Conservation (phyloP, 2,888 invertebrate genomes). For the Hypercompe scribonia region DNA sequence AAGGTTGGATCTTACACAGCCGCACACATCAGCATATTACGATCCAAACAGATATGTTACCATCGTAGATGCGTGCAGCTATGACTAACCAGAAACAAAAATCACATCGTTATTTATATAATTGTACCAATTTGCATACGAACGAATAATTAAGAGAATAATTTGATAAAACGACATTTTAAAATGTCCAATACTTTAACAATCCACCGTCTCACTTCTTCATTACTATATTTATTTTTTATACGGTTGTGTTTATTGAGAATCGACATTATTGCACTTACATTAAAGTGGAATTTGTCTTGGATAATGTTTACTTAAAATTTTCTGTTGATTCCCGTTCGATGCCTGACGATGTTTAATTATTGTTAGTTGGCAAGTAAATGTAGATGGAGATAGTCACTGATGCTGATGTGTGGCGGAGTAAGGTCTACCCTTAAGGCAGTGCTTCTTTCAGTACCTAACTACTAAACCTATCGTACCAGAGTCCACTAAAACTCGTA, state of each 20-base stretch:
- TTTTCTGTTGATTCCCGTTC: not conserved
- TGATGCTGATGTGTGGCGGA: slow-evolving; percentile 4
- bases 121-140: slow-evolving; percentile 54
- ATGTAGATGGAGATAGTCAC: not conserved
- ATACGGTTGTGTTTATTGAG: slow-evolving; percentile 40
- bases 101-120: slow-evolving; percentile 31
- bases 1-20: not conserved
- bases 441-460: slow-evolving; percentile 63
- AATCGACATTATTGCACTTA: slow-evolving; percentile 59
- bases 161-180: slow-evolving; percentile 51
- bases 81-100: not conserved
- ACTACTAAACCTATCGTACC: not conserved
- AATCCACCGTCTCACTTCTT: slow-evolving; percentile 40
- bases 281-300: slow-evolving; percentile 53
- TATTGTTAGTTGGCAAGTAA: not conserved
- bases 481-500: not conserved
- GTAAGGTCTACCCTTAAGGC: slow-evolving; percentile 23
- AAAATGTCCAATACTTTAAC: slow-evolving; percentile 43
- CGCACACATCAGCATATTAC: not conserved
- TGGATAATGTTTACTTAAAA: slow-evolving; percentile 58
- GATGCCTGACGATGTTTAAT: not conserved
- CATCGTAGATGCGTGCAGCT: slow-evolving; percentile 4
- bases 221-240: slow-evolving; percentile 37
- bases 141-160: slow-evolving; percentile 61
- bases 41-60: not conserved